Evolutionary conservation across 2,797 vertebrate species (phyloP).

Genomic region (Cossypha dichroa): DNA sequence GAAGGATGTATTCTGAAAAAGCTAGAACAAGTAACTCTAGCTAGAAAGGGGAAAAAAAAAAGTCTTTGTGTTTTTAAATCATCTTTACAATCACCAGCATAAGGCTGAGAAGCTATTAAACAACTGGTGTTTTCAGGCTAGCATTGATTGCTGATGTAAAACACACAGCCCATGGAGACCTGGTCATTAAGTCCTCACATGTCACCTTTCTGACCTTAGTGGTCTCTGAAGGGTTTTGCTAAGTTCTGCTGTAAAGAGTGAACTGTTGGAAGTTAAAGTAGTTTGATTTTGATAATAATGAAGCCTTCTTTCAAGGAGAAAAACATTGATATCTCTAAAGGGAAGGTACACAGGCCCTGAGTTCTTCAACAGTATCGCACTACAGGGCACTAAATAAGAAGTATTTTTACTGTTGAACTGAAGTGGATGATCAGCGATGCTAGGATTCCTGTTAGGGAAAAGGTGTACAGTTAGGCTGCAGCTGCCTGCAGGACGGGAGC

Average conservation of each 20-base stretch:
- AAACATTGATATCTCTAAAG: not conserved
- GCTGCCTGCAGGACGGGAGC: conserved; percentile 27
- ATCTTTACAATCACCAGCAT: conserved; percentile 25
- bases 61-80: not conserved
- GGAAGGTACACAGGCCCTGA: not conserved
- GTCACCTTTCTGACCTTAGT: not conserved
- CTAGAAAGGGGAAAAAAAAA: not conserved
- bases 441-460: not conserved
- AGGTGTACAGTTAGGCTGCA: not conserved
- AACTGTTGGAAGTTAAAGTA: not conserved
- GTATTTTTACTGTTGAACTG: not conserved
- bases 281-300: not conserved
- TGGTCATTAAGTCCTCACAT: not conserved
- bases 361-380: not conserved
- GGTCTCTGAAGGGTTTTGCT: not conserved
- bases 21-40: not conserved
- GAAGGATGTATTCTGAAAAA: not conserved
- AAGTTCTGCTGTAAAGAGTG: not conserved
- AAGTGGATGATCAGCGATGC: not conserved
- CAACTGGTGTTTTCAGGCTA: not conserved
- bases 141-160: not conserved
- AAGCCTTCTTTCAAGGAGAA: not conserved
- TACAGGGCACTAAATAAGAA: not conserved
- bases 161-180: not conserved
- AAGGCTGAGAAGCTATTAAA: not conserved